Percentiles rank a stretch among this genome's conserved stretches.
Conservation (phyloP, 2,797 vertebrate genomes). For the Sphaeramia orbicularis region DNA sequence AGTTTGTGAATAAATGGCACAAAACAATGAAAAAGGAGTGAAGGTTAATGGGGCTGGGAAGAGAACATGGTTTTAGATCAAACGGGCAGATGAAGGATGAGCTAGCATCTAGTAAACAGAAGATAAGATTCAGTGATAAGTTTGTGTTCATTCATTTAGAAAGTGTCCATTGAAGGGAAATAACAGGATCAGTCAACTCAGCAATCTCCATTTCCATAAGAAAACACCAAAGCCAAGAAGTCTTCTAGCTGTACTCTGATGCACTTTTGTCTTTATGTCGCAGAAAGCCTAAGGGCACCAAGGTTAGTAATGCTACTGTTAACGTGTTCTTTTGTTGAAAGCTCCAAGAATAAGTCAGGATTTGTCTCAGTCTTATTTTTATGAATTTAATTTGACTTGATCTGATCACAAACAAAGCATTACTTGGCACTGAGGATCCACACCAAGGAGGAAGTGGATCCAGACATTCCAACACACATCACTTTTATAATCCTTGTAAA, state of each 20-base stretch:
- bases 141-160: neutral
- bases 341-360: too few relatives aligned
- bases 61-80: constrained; percentile 19
- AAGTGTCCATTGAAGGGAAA: neutral
- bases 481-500: too few relatives aligned
- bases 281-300: neutral
- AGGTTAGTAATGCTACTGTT: neutral
- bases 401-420: too few relatives aligned
- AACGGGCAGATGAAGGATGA: constrained; percentile 25
- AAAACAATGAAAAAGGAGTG: constrained; percentile 22
- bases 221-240: neutral
- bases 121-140: constrained; percentile 1
- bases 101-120: neutral
- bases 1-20: constrained; percentile 32
- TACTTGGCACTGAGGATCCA: too few relatives aligned
- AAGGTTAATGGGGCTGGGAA: constrained; percentile 3
- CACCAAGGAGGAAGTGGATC: too few relatives aligned
- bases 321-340: too few relatives aligned
- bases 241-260: neutral
- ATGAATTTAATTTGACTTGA: too few relatives aligned
- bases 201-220: neutral
- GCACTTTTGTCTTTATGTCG: neutral
- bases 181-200: neutral
- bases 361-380: too few relatives aligned
- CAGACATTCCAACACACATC: too few relatives aligned